phyloP scores from a whole-genome alignment of 1,140 invertebrate genomes.

The Euwallacea similis region DNA sequence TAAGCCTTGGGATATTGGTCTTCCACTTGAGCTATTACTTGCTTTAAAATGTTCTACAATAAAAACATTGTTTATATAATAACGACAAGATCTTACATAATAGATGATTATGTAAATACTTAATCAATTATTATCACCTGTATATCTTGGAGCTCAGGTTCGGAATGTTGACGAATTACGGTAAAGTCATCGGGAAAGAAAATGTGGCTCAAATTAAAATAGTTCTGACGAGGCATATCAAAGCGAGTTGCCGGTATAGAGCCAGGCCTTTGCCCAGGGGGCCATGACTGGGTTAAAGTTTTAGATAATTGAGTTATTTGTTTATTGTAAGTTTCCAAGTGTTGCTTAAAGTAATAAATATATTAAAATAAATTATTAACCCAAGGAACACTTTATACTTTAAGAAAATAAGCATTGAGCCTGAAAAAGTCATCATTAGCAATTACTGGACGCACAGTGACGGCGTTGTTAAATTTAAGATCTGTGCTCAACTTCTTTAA shows the following conservation, averaged over 20 bases:
- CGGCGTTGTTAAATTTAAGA: slow-evolving; percentile 59
- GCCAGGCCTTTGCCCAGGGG: slow-evolving; percentile 72
- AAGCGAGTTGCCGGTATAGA: slow-evolving; percentile 75
- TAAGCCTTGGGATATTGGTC: slow-evolving; percentile 60
- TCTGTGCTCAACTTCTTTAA: slow-evolving; percentile 55
- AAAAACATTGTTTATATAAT: slow-evolving; percentile 25
- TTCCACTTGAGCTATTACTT: slow-evolving; percentile 60
- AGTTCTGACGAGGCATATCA: slow-evolving; percentile 82
- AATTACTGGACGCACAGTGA: slow-evolving; percentile 67
- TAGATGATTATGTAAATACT: no score
- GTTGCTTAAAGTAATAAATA: slow-evolving; percentile 50
- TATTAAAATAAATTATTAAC: slow-evolving; percentile 4
- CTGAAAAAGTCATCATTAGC: slow-evolving; percentile 67
- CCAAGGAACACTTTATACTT: slow-evolving; percentile 54
- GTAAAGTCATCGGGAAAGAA: slow-evolving; percentile 73
- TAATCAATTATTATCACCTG: slow-evolving; percentile 49
- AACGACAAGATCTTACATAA: no score
- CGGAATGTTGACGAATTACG: slow-evolving; percentile 60
- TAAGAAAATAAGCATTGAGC: slow-evolving; percentile 70
- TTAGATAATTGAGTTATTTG: slow-evolving; percentile 57
- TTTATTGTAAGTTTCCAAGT: slow-evolving; percentile 57
- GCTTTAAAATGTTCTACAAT: slow-evolving; percentile 63
- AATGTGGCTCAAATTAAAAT: slow-evolving; percentile 81
- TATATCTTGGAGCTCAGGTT: slow-evolving; percentile 68
- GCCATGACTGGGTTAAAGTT: slow-evolving; percentile 67